A percentile compares a stretch with the other conserved stretches of the same genome.
phyloP scores from a whole-genome alignment of 2,888 invertebrate species.

The Clostera curtula region DNA sequence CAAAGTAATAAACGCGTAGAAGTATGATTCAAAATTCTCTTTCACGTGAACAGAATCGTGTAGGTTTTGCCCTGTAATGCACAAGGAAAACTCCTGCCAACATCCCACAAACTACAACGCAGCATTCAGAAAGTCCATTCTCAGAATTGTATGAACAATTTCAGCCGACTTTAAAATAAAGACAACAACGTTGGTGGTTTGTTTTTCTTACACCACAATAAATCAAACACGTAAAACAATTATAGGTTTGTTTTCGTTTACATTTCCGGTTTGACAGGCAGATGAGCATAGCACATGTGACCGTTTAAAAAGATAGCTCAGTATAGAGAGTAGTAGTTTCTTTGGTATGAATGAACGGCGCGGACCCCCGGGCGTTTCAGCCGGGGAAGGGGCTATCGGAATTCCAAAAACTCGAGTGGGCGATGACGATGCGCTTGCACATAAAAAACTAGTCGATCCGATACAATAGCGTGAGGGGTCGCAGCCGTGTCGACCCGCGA shows the following conservation, averaged over 20 bases:
- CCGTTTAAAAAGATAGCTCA: conserved; percentile 28
- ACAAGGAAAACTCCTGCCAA: too few species aligned
- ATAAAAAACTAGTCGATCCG: conserved; percentile 53
- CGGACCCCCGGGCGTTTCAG: conserved; percentile 45
- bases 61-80: too few species aligned
- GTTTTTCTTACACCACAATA: conserved; percentile 30
- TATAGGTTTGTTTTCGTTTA: conserved; percentile 51
- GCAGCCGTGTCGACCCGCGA: conserved; percentile 30
- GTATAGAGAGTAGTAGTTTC: conserved; percentile 30
- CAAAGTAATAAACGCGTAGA: too few species aligned
- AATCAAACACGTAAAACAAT: conserved; percentile 50
- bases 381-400: conserved; percentile 30
- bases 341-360: conserved; percentile 70
- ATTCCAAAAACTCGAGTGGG: conserved; percentile 71
- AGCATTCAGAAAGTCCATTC: too few species aligned
- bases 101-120: too few species aligned
- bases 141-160: conserved; percentile 4
- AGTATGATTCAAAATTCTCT: too few species aligned
- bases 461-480: conserved; percentile 44
- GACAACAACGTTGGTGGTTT: conserved; percentile 49
- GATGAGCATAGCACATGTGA: conserved; percentile 38
- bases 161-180: conserved; percentile 15
- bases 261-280: conserved; percentile 45
- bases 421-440: conserved; percentile 45
- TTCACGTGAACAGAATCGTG: too few species aligned